Evolutionary conservation across 2,888 invertebrate species (phyloP), one percentile per base, ranked within the genome.

Genomic region (Tolmerus cingulatus): DNA sequence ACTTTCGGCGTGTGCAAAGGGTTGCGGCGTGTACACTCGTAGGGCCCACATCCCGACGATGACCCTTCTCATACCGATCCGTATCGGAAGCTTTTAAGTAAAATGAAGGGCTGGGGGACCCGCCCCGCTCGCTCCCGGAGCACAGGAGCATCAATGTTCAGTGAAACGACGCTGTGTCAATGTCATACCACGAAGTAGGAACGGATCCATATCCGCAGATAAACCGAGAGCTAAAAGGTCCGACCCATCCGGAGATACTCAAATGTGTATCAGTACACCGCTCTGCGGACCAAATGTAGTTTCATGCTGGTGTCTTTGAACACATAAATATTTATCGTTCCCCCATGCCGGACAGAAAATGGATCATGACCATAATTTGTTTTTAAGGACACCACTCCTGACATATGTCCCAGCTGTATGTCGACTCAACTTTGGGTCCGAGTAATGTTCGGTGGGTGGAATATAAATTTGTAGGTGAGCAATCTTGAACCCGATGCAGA

Each of bases 351-450:
- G 85, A 85, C 85, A 85, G 85, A 85, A 85, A 85, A 85, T 85
- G 85, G 85, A 85, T 85, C 85, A 86, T 86, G 79, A 57, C 86
- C 86, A 86, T 86, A 86, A 86, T 86, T 86, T 78, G 78, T 86
- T 86, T 78, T 86, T 66, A 86, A 86, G 86, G 86, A 79, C 78
- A 86, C 78, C 34, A 57, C 78, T 86, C 79, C 51, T 86, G 86
- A 86, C 86, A 86, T 86, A 86, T 79, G 86, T 57, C 86, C 37
- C 79, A 66, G 51, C 23, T 66, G 78, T 78, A 78, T 79, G 77
- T 86, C 66, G 86, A 78, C 86, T 57, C 66, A 57, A 86, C 57
- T 79, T 79, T 66, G 74, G 74, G 85, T 46, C 30, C 74, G 12
- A 46, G 30, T 74, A 85, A 74, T 85, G 74, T 74, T 85, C 43